These are phyloP conservation scores for Patiria pectinifera DNA, from an alignment of 53 echinoderm and acorn worm genomes.

Conservation along the genomic window DNA sequence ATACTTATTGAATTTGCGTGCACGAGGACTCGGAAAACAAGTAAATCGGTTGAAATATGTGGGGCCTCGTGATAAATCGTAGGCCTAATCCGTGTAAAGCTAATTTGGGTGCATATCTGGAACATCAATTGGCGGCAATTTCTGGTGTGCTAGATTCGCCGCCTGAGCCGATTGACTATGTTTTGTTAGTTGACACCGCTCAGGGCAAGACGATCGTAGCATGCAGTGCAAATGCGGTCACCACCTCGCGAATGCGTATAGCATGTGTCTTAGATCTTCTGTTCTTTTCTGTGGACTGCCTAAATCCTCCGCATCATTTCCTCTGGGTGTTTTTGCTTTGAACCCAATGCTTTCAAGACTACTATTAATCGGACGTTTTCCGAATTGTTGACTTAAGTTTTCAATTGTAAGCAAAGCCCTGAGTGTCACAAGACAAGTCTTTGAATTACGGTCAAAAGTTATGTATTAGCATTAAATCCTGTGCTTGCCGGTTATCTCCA, in stretches of 20 bases:
- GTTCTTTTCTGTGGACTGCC: neutral
- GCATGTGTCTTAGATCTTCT: too few relatives aligned
- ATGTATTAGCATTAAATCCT: too few relatives aligned
- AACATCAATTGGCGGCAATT: slow-evolving; percentile 12
- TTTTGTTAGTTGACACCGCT: slow-evolving; percentile 24
- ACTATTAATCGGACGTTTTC: too few relatives aligned
- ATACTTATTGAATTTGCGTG: neutral
- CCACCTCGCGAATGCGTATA: too few relatives aligned
- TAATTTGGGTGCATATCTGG: slow-evolving; percentile 7
- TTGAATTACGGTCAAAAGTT: too few relatives aligned
- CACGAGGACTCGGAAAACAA: neutral
- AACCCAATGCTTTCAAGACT: too few relatives aligned
- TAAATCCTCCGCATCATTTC: neutral
- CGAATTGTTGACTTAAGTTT: too few relatives aligned
- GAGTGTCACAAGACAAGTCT: too few relatives aligned
- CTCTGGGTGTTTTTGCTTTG: neutral
- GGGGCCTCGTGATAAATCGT: neutral
- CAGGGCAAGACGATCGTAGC: neutral
- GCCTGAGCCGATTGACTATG: neutral
- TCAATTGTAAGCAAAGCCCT: too few relatives aligned
- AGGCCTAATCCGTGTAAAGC: neutral
- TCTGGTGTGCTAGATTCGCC: neutral
- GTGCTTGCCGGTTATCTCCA: too few relatives aligned
- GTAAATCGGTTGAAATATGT: neutral
- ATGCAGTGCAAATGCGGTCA: neutral